These are phyloP conservation scores for Gobius niger DNA, from an alignment of 2,113 vertebrate species.

Conservation along the genomic window DNA sequence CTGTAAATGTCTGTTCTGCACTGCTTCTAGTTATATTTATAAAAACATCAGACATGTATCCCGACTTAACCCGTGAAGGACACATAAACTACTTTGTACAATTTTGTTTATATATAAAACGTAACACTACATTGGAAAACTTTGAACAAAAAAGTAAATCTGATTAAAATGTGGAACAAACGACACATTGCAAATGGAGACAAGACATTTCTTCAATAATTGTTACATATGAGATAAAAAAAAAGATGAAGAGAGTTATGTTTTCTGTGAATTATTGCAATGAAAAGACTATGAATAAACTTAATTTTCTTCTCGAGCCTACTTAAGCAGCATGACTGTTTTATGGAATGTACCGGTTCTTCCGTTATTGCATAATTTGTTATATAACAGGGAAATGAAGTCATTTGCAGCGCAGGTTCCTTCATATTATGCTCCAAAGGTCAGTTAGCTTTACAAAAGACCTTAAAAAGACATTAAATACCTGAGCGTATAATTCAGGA, in stretches of 20 bases:
- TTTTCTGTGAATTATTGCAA: too few relatives aligned
- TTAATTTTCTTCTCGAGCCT: too few relatives aligned
- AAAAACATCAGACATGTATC: too few relatives aligned
- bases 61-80: too few relatives aligned
- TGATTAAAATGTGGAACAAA: too few relatives aligned
- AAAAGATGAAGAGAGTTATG: constrained; percentile 4
- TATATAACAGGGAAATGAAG: background rate
- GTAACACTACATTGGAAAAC: too few relatives aligned
- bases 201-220: constrained; percentile 41
- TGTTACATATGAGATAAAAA: constrained; percentile 41
- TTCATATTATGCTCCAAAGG: constrained; percentile 8
- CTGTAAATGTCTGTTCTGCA: constrained; percentile 45
- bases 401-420: background rate
- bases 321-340: background rate
- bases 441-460: background rate
- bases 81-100: too few relatives aligned
- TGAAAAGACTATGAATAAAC: too few relatives aligned
- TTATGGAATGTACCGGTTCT: background rate
- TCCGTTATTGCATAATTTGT: background rate
- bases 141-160: too few relatives aligned
- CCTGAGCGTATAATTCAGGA: background rate
- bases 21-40: constrained; percentile 2
- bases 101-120: too few relatives aligned
- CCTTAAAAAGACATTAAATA: background rate
- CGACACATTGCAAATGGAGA: constrained; percentile 53